A percentile compares a stretch with the other conserved stretches of the same genome.
phyloP scores from a whole-genome alignment of 2,797 vertebrate genomes.

The Syngnathus acus region DNA sequence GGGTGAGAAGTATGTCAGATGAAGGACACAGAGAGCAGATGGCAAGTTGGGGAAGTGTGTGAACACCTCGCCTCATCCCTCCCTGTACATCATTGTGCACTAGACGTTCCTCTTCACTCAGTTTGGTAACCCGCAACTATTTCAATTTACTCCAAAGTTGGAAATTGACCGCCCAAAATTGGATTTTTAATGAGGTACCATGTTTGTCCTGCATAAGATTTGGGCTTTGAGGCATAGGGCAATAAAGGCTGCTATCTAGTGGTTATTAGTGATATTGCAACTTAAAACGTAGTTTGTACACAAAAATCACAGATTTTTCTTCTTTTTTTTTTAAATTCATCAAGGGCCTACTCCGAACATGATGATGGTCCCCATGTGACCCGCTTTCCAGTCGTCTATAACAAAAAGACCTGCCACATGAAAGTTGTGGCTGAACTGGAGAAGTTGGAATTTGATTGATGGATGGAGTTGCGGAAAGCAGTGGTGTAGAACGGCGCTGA shows the following conservation, averaged over 20 bases:
- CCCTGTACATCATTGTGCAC: slow-evolving; percentile 32
- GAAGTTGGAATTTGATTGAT: neutral
- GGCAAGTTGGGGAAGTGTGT: slow-evolving; percentile 45
- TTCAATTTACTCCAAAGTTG: neutral
- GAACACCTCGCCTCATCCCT: slow-evolving; percentile 44
- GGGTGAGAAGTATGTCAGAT: slow-evolving; percentile 68
- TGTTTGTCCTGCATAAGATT: too few species aligned
- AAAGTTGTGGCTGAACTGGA: neutral
- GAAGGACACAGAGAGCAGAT: slow-evolving; percentile 72
- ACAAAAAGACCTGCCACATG: neutral
- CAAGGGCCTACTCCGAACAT: too few species aligned
- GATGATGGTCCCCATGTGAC: neutral
- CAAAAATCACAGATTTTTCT: too few species aligned
- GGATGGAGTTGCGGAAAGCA: neutral
- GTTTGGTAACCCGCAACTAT: slow-evolving; percentile 5
- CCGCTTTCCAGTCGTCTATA: too few species aligned
- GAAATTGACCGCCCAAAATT: neutral
- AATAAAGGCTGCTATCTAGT: too few species aligned
- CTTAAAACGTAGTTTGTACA: too few species aligned
- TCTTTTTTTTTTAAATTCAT: too few species aligned
- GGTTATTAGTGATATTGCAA: too few species aligned
- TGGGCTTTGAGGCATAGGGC: too few species aligned
- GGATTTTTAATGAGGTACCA: too few species aligned
- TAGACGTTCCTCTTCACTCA: slow-evolving; percentile 16
- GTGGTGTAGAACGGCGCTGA: neutral